phyloP scores from a whole-genome alignment of 1,140 invertebrate species.

The Apis florea region DNA sequence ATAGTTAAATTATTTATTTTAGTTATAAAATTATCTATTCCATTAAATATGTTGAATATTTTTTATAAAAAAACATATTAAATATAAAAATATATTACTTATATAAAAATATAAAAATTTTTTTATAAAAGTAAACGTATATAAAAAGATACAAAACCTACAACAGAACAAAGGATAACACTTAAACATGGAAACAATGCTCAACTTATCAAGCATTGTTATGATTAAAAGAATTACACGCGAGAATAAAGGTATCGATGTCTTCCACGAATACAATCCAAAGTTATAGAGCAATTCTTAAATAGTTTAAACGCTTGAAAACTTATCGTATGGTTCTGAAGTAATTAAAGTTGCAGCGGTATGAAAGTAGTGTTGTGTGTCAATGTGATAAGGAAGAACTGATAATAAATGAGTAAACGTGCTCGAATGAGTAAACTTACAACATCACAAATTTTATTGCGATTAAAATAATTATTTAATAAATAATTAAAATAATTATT shows the following conservation, averaged over 20 bases:
- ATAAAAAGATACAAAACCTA: not conserved
- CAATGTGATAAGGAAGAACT: conserved; percentile 11
- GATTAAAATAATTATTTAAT: not conserved
- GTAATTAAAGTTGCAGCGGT: conserved; percentile 17
- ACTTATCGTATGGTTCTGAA: conserved; percentile 15
- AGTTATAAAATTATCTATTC: not conserved
- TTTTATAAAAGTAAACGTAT: not conserved
- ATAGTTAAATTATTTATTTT: not conserved
- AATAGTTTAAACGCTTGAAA: not conserved
- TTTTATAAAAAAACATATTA: not conserved
- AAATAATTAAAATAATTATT: too few species aligned
- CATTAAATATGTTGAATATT: not conserved
- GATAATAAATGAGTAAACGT: conserved; percentile 4
- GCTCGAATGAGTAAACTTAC: not conserved
- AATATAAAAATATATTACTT: not conserved
- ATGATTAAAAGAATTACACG: not conserved
- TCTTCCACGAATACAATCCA: not conserved
- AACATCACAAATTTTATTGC: not conserved
- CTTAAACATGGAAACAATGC: not conserved
- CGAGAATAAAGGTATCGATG: not conserved
- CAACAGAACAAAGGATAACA: not conserved
- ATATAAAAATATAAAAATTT: not conserved
- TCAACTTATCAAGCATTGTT: not conserved
- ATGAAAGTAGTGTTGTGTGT: conserved; percentile 2
- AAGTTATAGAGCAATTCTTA: not conserved